Evolutionary conservation across 1,140 invertebrate species (phyloP).

Genomic region (Habropoda laboriosa): DNA sequence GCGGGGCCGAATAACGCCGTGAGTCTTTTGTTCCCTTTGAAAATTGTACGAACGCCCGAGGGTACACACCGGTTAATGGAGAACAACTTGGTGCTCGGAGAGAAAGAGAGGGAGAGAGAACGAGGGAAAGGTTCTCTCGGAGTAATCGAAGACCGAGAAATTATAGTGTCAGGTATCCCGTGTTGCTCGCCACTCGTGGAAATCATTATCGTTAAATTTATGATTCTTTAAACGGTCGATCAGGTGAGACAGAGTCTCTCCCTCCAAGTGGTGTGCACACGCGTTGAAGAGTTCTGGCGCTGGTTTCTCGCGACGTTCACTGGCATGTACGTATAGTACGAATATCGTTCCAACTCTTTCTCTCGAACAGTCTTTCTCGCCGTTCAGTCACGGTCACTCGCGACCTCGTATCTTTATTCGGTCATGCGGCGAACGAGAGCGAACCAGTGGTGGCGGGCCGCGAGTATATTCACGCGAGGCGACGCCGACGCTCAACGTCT

Average conservation of each 20-base stretch:
- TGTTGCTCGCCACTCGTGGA: conserved; percentile 48
- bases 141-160: conserved; percentile 52
- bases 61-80: conserved; percentile 50
- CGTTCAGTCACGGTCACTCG: conserved; percentile 24
- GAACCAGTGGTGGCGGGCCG: neutral
- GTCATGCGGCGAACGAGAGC: conserved; percentile 56
- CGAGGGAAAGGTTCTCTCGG: conserved; percentile 20
- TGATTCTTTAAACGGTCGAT: conserved; percentile 52
- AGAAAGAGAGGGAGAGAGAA: neutral
- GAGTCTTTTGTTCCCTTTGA: conserved; percentile 21
- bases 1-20: neutral
- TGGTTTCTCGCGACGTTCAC: too few relatives aligned
- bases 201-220: conserved; percentile 52
- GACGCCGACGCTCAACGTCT: conserved; percentile 1
- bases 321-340: too few relatives aligned
- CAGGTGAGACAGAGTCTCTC: conserved; percentile 27
- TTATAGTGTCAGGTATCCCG: conserved; percentile 46
- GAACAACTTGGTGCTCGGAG: neutral
- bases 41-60: conserved; percentile 16
- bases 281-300: too few relatives aligned
- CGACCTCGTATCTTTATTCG: conserved; percentile 70
- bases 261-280: too few relatives aligned
- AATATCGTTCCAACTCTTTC: too few relatives aligned
- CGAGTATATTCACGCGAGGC: neutral
- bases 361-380: neutral